Base-by-base conservation (phyloP, 2,797 vertebrate genomes). In the Argentina silus region DNA sequence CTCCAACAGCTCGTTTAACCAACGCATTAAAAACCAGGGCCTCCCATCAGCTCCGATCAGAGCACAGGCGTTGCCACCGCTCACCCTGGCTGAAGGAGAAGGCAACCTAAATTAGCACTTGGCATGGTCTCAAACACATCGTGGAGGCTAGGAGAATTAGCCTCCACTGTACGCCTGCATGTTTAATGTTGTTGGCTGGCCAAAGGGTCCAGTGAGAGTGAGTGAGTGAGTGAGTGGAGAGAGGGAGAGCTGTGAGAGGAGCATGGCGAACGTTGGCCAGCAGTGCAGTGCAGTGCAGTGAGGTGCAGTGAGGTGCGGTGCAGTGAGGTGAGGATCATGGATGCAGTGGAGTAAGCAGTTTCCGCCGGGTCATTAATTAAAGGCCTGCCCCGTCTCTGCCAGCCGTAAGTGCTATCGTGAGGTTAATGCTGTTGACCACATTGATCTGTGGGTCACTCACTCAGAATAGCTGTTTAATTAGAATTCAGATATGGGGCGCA, bases 371-470 rank as follows among this genome's bases (percentile, higher is more conserved):
- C 72, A 74, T 87, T 87, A 85, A 82, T 88, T 82, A 86, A 81
- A 68, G 62, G 70, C 70, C 60, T 47, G 70, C 72, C 74, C 70
- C 67, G 57, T 17, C 9, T 7, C 23, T 65, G 70, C 62, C 42
- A 27, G 10, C 36, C 50, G 60, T 36, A 48, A 11, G 23, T 63
- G 27, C 10, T 45, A 76, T 75, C 79, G 53, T 12, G 79, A 87
- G 73, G 82, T 83, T 87, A 82, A 83, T 80, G 12, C 78, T 77
- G 82, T 81, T 82, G 85, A 86, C 75, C 50, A 12, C 70, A 91
- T 89, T 82, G 85, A 90, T 88, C 81, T 61, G 12, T n/a, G 68
- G 72, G 76, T 83, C 74, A 74, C 62, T 64, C 62, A 10, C 78
- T 84, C 75, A 78, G 81, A 86, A 78, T 53, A 77, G 72, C 70